phyloP scores from a whole-genome alignment of 2,797 vertebrate genomes.

The Dromococcyx pavoninus region DNA sequence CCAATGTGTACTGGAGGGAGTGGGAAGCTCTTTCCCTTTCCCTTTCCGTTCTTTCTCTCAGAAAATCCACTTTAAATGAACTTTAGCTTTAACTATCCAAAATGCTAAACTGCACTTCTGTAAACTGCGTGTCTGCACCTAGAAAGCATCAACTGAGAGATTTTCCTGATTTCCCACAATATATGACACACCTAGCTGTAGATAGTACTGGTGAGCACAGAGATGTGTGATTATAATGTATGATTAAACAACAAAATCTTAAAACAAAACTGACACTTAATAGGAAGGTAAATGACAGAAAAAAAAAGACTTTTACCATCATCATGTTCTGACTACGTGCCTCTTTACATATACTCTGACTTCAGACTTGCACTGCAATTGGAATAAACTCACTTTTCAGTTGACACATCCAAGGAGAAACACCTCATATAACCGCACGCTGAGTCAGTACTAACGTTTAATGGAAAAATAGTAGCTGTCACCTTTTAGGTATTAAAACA shows the following conservation, averaged over 20 bases:
- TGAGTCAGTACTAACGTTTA: constrained; percentile 4
- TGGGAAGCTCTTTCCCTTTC: background rate
- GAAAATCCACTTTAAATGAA: constrained; percentile 10
- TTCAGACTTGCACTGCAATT: background rate
- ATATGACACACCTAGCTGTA: background rate
- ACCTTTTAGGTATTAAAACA: constrained; percentile 35
- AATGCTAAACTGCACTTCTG: background rate
- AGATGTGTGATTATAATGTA: background rate
- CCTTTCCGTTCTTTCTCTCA: background rate
- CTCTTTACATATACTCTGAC: background rate
- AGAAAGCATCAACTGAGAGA: background rate
- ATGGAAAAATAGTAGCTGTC: constrained; percentile 26
- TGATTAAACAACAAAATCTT: constrained; percentile 33
- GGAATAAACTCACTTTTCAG: background rate
- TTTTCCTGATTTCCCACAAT: constrained; percentile 25
- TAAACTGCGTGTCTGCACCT: background rate
- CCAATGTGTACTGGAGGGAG: constrained; percentile 28
- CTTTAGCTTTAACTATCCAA: background rate
- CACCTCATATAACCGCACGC: constrained; percentile 30
- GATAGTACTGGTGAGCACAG: background rate
- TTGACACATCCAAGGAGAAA: constrained; percentile 3
- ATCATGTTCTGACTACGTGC: constrained; percentile 27
- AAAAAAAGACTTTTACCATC: background rate
- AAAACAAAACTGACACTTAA: background rate
- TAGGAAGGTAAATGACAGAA: background rate